Percentiles rank a stretch among this genome's conserved stretches.
Conservation (phyloP, 2,888 invertebrate species). For the Caenorhabditis virilis region DNA sequence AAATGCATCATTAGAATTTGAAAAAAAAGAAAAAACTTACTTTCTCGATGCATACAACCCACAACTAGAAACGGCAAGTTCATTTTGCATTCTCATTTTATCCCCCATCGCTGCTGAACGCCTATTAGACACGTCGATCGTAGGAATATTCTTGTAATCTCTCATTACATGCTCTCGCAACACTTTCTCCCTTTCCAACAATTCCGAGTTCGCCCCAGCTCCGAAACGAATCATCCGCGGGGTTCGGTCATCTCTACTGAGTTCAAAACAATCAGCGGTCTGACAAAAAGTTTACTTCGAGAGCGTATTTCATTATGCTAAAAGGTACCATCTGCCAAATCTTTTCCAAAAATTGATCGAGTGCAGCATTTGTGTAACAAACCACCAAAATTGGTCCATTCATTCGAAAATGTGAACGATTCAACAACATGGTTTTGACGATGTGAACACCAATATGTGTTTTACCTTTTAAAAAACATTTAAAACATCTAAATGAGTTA, state of each 20-base stretch:
- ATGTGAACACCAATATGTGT: slow-evolving; percentile 53
- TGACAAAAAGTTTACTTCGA: background rate
- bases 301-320: no score
- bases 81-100: background rate
- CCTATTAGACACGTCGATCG: no score
- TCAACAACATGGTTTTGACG: slow-evolving; percentile 44
- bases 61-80: slow-evolving; percentile 10
- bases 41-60: slow-evolving; percentile 12
- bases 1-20: background rate
- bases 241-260: slow-evolving; percentile 16
- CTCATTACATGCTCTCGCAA: slow-evolving; percentile 7
- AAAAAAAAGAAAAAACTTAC: slow-evolving; percentile 2
- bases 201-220: slow-evolving; percentile 18
- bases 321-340: slow-evolving; percentile 67
- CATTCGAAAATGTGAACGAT: slow-evolving; percentile 38
- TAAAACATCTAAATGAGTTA: background rate
- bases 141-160: no score
- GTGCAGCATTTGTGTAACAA: slow-evolving; percentile 84
- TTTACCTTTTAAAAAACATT: slow-evolving; percentile 36
- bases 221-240: slow-evolving; percentile 31
- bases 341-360: slow-evolving; percentile 83
- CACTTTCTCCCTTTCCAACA: slow-evolving; percentile 8
- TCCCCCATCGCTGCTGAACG: no score
- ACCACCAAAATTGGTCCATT: slow-evolving; percentile 77
- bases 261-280: slow-evolving; percentile 9